phyloP scores from a whole-genome alignment of 2,113 vertebrate species.

The Melanostigma gelatinosum region DNA sequence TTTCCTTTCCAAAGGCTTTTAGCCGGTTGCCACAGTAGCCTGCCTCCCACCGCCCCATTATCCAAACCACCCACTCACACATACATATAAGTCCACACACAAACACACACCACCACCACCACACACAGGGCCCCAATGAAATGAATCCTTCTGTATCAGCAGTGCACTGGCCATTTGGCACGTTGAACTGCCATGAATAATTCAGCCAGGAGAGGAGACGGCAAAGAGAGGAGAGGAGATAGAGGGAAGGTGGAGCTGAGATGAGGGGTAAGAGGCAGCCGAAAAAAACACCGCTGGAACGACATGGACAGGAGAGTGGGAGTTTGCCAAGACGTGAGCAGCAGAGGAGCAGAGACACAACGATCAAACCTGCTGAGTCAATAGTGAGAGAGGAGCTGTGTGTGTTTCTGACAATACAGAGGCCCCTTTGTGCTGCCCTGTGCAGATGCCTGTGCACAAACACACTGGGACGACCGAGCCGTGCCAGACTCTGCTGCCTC shows the following conservation, averaged over 20 bases:
- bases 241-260: slow-evolving; percentile 40
- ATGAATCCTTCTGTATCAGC: slow-evolving; percentile 74
- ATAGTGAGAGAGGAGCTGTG: slow-evolving; percentile 46
- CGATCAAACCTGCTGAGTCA: slow-evolving; percentile 76
- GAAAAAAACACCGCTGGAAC: slow-evolving; percentile 32
- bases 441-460: slow-evolving; percentile 73
- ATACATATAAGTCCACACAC: slow-evolving; percentile 37
- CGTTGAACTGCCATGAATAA: slow-evolving; percentile 76
- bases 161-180: slow-evolving; percentile 70
- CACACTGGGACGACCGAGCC: slow-evolving; percentile 54
- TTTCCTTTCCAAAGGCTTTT: slow-evolving; percentile 27
- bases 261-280: slow-evolving; percentile 15
- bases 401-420: slow-evolving; percentile 65
- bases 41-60: slow-evolving; percentile 39
- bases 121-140: slow-evolving; percentile 61
- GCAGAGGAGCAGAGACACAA: slow-evolving; percentile 45
- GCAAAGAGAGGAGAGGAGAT: slow-evolving; percentile 25
- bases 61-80: slow-evolving; percentile 36
- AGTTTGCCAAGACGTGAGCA: slow-evolving; percentile 30
- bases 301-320: slow-evolving; percentile 27
- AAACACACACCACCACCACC: slow-evolving; percentile 25
- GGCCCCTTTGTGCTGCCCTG: slow-evolving; percentile 70
- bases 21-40: slow-evolving; percentile 22
- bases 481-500: slow-evolving; percentile 72
- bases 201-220: slow-evolving; percentile 58